Percentiles rank a stretch among this genome's conserved stretches.
These are phyloP conservation scores for Drosophila merina DNA, from an alignment of 2,888 invertebrate genomes.

Conservation along the genomic window DNA sequence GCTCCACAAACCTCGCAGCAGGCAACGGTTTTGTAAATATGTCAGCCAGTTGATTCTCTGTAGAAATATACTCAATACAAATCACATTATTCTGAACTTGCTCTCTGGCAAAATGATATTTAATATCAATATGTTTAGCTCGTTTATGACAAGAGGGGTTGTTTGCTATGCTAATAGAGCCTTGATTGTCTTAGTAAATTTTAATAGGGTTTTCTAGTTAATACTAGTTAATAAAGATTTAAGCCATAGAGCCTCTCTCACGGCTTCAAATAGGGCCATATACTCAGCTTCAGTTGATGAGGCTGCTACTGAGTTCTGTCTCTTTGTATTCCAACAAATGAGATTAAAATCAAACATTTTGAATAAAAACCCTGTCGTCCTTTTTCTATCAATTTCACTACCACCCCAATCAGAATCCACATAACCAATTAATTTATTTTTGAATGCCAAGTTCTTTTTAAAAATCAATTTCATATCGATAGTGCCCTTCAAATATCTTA, in stretches of 20 bases:
- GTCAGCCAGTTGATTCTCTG: conserved; percentile 6
- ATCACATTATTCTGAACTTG: too few species aligned
- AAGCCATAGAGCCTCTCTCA: too few species aligned
- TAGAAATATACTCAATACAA: conserved; percentile 3
- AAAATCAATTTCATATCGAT: conserved; percentile 28
- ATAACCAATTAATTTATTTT: too few species aligned
- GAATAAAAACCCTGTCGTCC: conserved; percentile 32
- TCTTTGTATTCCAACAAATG: conserved; percentile 42
- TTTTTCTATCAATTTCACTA: too few species aligned
- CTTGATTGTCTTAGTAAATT: background rate
- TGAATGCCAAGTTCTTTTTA: too few species aligned
- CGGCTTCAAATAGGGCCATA: too few species aligned
- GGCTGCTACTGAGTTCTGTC: too few species aligned
- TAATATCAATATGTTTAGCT: too few species aligned
- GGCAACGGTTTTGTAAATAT: background rate
- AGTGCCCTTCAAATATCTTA: conserved; percentile 21
- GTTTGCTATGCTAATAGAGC: background rate
- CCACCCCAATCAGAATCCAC: too few species aligned
- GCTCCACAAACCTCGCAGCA: too few species aligned
- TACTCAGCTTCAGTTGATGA: too few species aligned
- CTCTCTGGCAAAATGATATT: too few species aligned
- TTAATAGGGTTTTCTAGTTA: background rate
- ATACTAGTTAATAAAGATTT: conserved; percentile 2
- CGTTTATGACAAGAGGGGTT: conserved; percentile 20
- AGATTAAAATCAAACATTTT: conserved; percentile 45